Evolutionary conservation across 1,140 invertebrate species (phyloP), one percentile per base, ranked within the genome.

Genomic region (Neocloeon triangulifer): DNA sequence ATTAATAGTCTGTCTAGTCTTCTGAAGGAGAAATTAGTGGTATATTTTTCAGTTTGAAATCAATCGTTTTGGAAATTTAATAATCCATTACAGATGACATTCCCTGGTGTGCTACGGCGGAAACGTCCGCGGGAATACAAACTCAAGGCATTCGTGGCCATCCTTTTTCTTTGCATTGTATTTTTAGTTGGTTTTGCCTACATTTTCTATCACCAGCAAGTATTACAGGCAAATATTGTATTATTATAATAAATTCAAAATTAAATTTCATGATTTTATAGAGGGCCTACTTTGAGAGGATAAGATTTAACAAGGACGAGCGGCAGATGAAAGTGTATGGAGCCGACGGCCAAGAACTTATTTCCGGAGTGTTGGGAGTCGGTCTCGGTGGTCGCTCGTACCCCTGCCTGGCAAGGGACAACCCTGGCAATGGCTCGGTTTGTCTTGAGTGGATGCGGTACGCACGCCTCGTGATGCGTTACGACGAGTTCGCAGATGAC

Each of bases 181-280:
- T 74, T 81, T 43, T 62, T 84, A 40, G 68, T 85, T 5, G 72
- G 69, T 4, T 78, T 81, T 41, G 76, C 80, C 0, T 79, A 85
- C 39, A 62, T 79, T 5, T 66, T 79, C 22, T 84, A 85, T 45
- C 68, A 77, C 31, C 74, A 77, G 43, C 72, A 82, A 44, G 67
- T 82, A 1, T 49, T 79, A 4, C 53, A 57, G 40, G 52, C 55
- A 41, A 40, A 32, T 37, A 0, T n/a, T n/a, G n/a, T n/a, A n/a
- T n/a, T n/a, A n/a, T n/a, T n/a, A n/a, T n/a, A n/a, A n/a, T n/a
- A n/a, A n/a, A n/a, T n/a, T n/a, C n/a, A n/a, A n/a, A n/a, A n/a
- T n/a, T n/a, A n/a, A n/a, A n/a, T n/a, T n/a, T n/a, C n/a, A n/a
- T n/a, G n/a, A 27, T 31, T 28, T 45, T 45, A 25, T 69, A 80